These are phyloP conservation scores for Chionomys nivalis DNA, from an alignment of 2,113 vertebrate genomes.

Conservation along the genomic window DNA sequence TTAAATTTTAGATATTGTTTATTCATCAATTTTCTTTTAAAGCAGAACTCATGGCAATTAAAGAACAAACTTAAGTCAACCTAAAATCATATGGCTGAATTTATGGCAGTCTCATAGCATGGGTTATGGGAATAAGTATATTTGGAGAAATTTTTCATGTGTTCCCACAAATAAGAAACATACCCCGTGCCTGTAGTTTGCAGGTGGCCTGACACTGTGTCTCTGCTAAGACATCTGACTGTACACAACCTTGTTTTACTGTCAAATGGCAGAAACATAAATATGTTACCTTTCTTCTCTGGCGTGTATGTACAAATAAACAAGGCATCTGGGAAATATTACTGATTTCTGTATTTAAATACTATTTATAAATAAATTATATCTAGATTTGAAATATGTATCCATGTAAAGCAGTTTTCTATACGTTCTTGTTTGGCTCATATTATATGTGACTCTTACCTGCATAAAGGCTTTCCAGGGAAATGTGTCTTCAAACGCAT, in stretches of 20 bases:
- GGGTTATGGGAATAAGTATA: neutral
- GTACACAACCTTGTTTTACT: neutral
- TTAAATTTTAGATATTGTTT: slow-evolving; percentile 34
- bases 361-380: slow-evolving; percentile 75
- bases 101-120: neutral
- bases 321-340: slow-evolving; percentile 58
- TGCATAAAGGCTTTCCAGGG: neutral
- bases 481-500: neutral
- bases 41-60: neutral
- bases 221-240: neutral
- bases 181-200: slow-evolving; percentile 27
- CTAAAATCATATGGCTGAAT: neutral
- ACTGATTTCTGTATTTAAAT: slow-evolving; percentile 60
- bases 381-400: slow-evolving; percentile 58
- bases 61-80: slow-evolving; percentile 6
- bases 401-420: slow-evolving; percentile 17
- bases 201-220: neutral
- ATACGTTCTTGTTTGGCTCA: neutral
- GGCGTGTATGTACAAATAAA: slow-evolving; percentile 5
- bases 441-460: neutral
- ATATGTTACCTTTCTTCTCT: neutral
- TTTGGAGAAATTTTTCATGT: neutral
- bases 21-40: neutral
- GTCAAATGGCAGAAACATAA: neutral
- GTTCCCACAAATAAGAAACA: neutral